Conservation (phyloP, 2,888 invertebrate genomes). For the Acronicta psi region DNA sequence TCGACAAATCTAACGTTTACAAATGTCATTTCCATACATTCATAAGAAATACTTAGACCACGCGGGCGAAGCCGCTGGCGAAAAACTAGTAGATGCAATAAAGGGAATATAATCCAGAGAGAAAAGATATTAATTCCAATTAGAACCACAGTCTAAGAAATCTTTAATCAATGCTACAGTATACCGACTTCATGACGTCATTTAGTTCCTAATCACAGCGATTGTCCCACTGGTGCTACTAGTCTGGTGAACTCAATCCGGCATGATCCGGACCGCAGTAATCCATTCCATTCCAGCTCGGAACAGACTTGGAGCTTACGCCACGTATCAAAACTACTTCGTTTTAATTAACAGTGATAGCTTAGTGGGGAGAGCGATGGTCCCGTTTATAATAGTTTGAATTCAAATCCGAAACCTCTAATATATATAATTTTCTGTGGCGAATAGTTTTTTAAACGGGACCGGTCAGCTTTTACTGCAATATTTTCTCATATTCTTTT, state of each 20-base stretch:
- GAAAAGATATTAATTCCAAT: no score
- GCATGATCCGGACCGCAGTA: slow-evolving; percentile 34
- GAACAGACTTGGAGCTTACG: slow-evolving; percentile 11
- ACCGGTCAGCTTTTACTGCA: no score
- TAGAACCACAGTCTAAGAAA: slow-evolving; percentile 20
- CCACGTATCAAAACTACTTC: slow-evolving; percentile 39
- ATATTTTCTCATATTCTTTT: no score
- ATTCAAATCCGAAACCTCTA: neutral
- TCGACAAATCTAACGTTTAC: no score
- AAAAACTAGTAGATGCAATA: no score
- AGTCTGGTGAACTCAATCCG: slow-evolving; percentile 33
- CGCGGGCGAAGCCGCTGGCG: no score
- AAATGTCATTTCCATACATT: no score
- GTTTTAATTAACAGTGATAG: slow-evolving; percentile 49
- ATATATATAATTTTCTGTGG: no score
- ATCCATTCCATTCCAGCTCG: slow-evolving; percentile 39
- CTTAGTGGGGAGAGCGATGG: neutral
- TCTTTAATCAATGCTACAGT: slow-evolving; percentile 6
- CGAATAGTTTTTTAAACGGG: no score
- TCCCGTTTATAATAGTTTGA: neutral
- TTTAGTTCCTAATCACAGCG: slow-evolving; percentile 35
- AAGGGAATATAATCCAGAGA: no score
- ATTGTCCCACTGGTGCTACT: slow-evolving; percentile 29
- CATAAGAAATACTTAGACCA: no score
- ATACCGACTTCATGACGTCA: slow-evolving; percentile 29